Evolutionary conservation across 2,113 vertebrate genomes (phyloP).

Genomic region (Pseudonaja textilis): DNA sequence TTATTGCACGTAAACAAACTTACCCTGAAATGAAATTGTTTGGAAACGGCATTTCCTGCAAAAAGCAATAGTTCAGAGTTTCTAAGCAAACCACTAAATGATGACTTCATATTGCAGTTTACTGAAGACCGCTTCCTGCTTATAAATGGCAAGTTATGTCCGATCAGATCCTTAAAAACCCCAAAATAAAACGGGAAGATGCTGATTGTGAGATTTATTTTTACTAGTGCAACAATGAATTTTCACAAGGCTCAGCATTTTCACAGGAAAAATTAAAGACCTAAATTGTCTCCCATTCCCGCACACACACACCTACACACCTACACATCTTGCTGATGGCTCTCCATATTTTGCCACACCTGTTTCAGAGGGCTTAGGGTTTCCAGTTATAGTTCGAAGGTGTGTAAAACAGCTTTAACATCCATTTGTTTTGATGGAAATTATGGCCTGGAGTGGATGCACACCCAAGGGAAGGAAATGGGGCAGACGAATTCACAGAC

Average conservation of each 20-base stretch:
- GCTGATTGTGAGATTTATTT: slow-evolving; percentile 45
- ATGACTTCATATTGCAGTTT: slow-evolving; percentile 40
- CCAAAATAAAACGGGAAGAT: not conserved
- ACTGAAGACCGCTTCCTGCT: slow-evolving; percentile 13
- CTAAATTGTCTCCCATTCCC: not conserved
- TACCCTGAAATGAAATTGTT: slow-evolving; percentile 26
- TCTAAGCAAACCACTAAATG: slow-evolving; percentile 15
- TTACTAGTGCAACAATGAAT: slow-evolving; percentile 12
- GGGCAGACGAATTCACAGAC: not conserved
- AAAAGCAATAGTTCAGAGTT: slow-evolving; percentile 23
- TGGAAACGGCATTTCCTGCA: slow-evolving; percentile 38
- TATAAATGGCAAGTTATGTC: slow-evolving; percentile 26
- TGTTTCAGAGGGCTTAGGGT: not conserved
- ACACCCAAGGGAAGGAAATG: not conserved
- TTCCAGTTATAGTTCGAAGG: not conserved
- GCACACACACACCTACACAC: rapidly evolving
- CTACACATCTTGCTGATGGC: too few relatives aligned
- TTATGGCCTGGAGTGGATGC: not conserved
- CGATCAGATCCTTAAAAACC: slow-evolving; percentile 9
- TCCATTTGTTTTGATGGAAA: not conserved
- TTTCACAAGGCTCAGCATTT: not conserved
- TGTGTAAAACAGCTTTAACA: not conserved
- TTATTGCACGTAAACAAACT: slow-evolving; percentile 36
- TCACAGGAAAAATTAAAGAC: too few relatives aligned
- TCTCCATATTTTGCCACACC: not conserved